These are phyloP conservation scores for Eretmocerus hayati DNA, from an alignment of 2,888 invertebrate species.

Conservation along the genomic window DNA sequence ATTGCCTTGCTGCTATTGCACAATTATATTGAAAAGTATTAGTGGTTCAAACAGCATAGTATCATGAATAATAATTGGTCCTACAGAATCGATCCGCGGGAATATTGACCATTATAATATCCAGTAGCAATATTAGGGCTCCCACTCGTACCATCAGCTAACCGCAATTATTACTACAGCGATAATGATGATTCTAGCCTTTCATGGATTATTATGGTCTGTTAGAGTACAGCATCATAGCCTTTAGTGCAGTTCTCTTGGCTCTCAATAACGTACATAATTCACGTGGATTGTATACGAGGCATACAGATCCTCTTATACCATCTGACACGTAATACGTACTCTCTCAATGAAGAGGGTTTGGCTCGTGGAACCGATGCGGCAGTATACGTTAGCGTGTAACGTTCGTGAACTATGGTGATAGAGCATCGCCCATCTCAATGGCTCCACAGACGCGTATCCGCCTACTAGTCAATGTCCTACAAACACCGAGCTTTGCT, in stretches of 20 bases:
- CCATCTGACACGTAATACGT: slow-evolving; percentile 23
- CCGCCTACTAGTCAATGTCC: too few species aligned
- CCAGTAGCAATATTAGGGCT: too few species aligned
- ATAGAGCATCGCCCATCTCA: slow-evolving; percentile 1
- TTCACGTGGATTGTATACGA: slow-evolving; percentile 29
- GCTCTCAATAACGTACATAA: slow-evolving; percentile 26
- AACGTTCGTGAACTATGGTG: slow-evolving; percentile 5
- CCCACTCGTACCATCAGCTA: too few species aligned
- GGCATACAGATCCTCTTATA: slow-evolving; percentile 36
- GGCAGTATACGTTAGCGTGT: background rate
- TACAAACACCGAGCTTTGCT: too few species aligned
- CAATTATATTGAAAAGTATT: too few species aligned
- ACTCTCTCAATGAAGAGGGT: background rate
- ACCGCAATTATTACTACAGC: too few species aligned
- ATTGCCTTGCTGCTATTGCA: too few species aligned
- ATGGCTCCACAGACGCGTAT: background rate
- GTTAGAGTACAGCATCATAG: background rate
- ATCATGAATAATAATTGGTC: too few species aligned
- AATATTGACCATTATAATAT: too few species aligned
- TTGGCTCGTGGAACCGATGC: background rate
- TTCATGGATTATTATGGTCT: slow-evolving; percentile 13
- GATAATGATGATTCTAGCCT: slow-evolving; percentile 11
- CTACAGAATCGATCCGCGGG: too few species aligned
- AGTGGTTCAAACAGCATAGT: too few species aligned
- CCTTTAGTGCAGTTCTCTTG: background rate